Conservation (phyloP, 2,888 invertebrate species). For the Drosophila nigritarsus region DNA sequence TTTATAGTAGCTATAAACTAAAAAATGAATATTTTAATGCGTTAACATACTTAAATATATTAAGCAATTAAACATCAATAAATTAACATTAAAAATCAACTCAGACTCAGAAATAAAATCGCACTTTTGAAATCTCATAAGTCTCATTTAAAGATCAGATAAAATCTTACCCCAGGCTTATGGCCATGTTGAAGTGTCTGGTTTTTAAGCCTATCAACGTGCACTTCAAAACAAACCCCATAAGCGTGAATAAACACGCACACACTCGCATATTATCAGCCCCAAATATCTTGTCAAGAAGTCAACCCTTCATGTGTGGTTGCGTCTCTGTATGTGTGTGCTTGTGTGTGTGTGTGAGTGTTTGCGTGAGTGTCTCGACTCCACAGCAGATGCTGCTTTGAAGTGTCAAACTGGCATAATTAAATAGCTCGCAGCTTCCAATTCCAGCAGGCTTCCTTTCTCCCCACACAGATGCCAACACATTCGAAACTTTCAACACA, state of each 20-base stretch:
- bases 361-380: constrained; percentile 18
- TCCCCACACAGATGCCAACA: constrained; percentile 17
- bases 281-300: constrained; percentile 19
- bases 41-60: background rate
- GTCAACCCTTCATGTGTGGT: constrained; percentile 33
- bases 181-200: constrained; percentile 32
- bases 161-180: background rate
- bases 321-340: background rate
- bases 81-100: background rate
- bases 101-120: background rate
- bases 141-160: constrained; percentile 16
- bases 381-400: constrained; percentile 72
- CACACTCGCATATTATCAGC: constrained; percentile 28
- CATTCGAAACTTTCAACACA: constrained; percentile 38
- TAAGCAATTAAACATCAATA: background rate
- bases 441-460: constrained; percentile 7
- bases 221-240: constrained; percentile 11
- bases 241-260: background rate
- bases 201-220: constrained; percentile 20
- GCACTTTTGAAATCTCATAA: background rate
- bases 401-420: constrained; percentile 83
- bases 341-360: constrained; percentile 11
- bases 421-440: constrained; percentile 65
- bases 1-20: background rate
- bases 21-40: too few relatives aligned